Evolutionary conservation across 2,113 vertebrate species (phyloP).

Genomic region (Lipophrys pholis): DNA sequence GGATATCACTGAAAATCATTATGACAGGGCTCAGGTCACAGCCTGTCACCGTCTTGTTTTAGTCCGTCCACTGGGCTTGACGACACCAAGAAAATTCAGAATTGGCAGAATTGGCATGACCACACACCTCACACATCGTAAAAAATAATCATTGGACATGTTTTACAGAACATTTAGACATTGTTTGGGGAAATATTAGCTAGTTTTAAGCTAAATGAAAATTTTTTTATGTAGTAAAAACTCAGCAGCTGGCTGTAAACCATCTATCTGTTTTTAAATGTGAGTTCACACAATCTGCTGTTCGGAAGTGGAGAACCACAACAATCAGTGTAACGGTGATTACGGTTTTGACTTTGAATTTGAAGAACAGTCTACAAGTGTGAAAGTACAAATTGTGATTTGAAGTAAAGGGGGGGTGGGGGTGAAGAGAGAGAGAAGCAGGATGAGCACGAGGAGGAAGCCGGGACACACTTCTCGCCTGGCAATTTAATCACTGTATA

Average conservation of each 20-base stretch:
- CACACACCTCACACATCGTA: neutral
- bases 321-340: slow-evolving; percentile 12
- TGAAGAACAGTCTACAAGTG: slow-evolving; percentile 62
- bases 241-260: too few relatives aligned
- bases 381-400: slow-evolving; percentile 94
- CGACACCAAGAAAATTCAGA: slow-evolving; percentile 48
- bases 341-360: slow-evolving; percentile 49
- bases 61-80: slow-evolving; percentile 46
- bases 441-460: slow-evolving; percentile 87
- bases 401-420: slow-evolving; percentile 73
- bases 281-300: neutral
- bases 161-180: neutral
- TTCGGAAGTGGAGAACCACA: neutral
- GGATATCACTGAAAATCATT: slow-evolving; percentile 83
- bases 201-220: neutral
- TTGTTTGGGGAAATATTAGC: neutral
- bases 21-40: slow-evolving; percentile 78
- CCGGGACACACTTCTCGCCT: slow-evolving; percentile 91
- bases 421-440: slow-evolving; percentile 36
- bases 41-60: slow-evolving; percentile 73
- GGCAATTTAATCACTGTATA: slow-evolving; percentile 99
- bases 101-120: slow-evolving; percentile 22
- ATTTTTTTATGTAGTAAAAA: neutral
- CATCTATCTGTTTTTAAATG: neutral
- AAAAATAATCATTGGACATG: neutral